These are phyloP conservation scores for Alaudala cheleensis DNA, from an alignment of 2,113 vertebrate species.

Conservation along the genomic window DNA sequence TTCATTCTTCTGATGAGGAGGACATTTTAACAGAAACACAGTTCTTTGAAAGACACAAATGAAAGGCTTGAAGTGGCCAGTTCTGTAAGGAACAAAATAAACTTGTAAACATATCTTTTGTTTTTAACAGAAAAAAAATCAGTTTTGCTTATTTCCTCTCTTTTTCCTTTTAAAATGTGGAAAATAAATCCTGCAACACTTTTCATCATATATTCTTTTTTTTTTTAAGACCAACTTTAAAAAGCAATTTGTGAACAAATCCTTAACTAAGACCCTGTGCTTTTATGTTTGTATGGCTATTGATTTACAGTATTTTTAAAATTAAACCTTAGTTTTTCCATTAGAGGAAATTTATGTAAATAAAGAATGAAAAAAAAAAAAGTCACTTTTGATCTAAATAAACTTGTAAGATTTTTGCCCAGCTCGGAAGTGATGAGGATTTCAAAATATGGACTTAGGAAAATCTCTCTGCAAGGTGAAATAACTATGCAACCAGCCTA, in stretches of 20 bases:
- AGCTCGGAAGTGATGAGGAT: not conserved
- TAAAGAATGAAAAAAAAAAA: not conserved
- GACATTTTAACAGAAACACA: not conserved
- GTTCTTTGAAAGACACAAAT: not conserved
- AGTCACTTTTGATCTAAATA: not conserved
- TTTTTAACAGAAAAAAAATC: not conserved
- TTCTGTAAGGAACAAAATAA: not conserved
- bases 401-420: not conserved
- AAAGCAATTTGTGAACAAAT: not conserved
- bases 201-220: not conserved
- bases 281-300: not conserved
- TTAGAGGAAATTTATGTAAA: not conserved
- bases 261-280: not conserved
- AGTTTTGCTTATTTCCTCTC: not conserved
- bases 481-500: not conserved
- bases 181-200: not conserved
- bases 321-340: not conserved
- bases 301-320: not conserved
- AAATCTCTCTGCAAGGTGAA: not conserved
- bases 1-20: not conserved
- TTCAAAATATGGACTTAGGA: not conserved
- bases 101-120: not conserved
- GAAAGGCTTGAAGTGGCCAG: not conserved
- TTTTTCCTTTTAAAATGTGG: not conserved
- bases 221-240: not conserved